Evolutionary conservation across 2,113 vertebrate species (phyloP), one percentile per base, ranked within the genome.

Genomic region (Petrocephalus zakoni): DNA sequence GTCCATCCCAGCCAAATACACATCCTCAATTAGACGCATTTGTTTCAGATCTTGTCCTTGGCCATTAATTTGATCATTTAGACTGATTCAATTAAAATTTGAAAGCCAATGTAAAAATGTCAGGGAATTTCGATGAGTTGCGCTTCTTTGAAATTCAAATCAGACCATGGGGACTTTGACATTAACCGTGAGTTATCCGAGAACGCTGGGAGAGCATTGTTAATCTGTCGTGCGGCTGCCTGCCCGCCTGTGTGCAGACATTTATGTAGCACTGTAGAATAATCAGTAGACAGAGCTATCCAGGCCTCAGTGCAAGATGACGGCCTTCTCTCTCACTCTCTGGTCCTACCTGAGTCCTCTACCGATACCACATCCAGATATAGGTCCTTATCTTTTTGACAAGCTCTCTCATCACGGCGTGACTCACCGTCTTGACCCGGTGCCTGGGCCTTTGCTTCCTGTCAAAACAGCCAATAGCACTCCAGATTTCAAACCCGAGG

Each of bases 81-180:
- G 7, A 85, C 22, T 85, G 46, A 51, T 52, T 25, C 21, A 52
- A 85, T 52, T 85, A 25, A 85, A 85, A 85, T 52, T 49, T 85
- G 82, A 85, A 85, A 85, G 46, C 82, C 82, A 52, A 25, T 25
- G 82, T 29, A 85, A n/a, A 85, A 85, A 85, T 85, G 8, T 85
- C 82, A 49, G 22, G 19, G 22, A 85, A 25, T 85, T 85, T 85
- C 17, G 82, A 85, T 85, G 42, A 85, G 49, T 49, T 47, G 34
- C 37, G 1, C 22, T 46, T 49, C 47, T 83, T 82, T 82, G 21
- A 82, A 83, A 42, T 83, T 85, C 22, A 85, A 29, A 85, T 85
- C 46, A 21, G 21, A 51, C 46, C 25, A 37, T 19, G 51, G 52
- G 22, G 52, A 52, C 52, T 86, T 29, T 55, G 1, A 22, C 29